Percentiles rank a stretch among this genome's conserved stretches.
Evolutionary conservation across 2,113 vertebrate genomes (phyloP).

Genomic region (Podarcis muralis): DNA sequence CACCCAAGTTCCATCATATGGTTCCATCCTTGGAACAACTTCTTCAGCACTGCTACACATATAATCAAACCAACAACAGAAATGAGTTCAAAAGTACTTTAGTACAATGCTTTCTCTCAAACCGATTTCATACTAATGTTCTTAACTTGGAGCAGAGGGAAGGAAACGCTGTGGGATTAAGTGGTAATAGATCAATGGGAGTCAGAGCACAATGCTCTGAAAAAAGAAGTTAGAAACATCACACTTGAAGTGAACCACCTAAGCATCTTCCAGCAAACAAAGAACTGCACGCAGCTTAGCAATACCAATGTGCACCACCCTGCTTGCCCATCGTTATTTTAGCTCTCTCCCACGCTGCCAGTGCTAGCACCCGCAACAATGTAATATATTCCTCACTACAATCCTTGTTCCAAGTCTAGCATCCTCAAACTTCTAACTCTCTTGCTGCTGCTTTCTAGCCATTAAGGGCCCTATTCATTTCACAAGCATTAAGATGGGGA

Average conservation of each 20-base stretch:
- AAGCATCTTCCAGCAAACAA: constrained; percentile 19
- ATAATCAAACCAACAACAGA: not conserved
- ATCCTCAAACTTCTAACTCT: not conserved
- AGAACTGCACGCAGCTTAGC: constrained; percentile 6
- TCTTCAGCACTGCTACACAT: not conserved
- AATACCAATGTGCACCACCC: constrained; percentile 16
- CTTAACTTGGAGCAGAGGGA: not conserved
- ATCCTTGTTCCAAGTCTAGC: not conserved
- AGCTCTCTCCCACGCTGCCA: not conserved
- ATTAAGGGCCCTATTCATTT: not conserved
- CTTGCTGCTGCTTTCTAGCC: not conserved
- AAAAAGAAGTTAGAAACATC: not conserved
- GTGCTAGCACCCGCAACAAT: not conserved
- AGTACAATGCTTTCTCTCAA: not conserved
- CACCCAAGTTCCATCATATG: not conserved
- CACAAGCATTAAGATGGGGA: not conserved
- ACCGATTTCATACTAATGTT: not conserved
- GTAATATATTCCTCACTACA: not conserved
- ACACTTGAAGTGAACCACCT: not conserved
- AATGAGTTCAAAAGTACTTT: not conserved
- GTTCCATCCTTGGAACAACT: not conserved
- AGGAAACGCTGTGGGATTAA: not conserved
- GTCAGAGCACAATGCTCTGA: not conserved
- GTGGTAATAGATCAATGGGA: not conserved
- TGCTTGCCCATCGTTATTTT: constrained; percentile 40